Evolutionary conservation across 2,113 vertebrate genomes (phyloP).

Genomic region (Athene noctua): DNA sequence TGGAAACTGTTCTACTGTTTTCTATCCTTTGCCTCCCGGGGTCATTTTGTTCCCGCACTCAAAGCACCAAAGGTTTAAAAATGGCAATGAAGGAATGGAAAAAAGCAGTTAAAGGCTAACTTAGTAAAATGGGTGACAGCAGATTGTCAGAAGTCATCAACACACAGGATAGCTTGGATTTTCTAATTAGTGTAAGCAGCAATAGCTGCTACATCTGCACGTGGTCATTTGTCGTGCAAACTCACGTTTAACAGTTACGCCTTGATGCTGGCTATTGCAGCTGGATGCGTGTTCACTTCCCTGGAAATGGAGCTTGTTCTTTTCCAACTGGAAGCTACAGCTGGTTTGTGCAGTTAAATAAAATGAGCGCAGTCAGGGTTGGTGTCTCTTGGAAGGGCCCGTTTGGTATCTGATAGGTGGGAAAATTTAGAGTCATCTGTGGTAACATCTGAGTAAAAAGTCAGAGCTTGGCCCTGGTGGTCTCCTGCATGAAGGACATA

Average conservation of each 20-base stretch:
- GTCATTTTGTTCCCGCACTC: background rate
- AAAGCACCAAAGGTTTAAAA: background rate
- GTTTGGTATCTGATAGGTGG: background rate
- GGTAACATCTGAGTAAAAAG: background rate
- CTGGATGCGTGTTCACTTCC: background rate
- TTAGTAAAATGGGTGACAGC: background rate
- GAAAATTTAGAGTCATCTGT: background rate
- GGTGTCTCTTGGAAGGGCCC: background rate
- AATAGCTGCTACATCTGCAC: rapidly evolving
- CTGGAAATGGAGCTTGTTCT: background rate
- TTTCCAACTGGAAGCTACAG: background rate
- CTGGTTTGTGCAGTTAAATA: background rate
- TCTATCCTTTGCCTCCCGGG: background rate
- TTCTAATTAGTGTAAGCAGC: background rate
- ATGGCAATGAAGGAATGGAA: background rate
- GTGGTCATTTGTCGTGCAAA: background rate
- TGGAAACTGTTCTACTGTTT: background rate
- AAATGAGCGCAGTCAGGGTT: background rate
- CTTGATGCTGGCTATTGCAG: background rate
- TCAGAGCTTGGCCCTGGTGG: background rate
- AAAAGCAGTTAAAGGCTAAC: background rate
- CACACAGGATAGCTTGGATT: background rate
- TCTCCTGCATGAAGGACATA: background rate
- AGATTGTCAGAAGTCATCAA: background rate
- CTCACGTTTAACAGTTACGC: rapidly evolving